A percentile compares a stretch with the other conserved stretches of the same genome.
phyloP scores from a whole-genome alignment of 1,140 invertebrate genomes.

The Antheraea pernyi region DNA sequence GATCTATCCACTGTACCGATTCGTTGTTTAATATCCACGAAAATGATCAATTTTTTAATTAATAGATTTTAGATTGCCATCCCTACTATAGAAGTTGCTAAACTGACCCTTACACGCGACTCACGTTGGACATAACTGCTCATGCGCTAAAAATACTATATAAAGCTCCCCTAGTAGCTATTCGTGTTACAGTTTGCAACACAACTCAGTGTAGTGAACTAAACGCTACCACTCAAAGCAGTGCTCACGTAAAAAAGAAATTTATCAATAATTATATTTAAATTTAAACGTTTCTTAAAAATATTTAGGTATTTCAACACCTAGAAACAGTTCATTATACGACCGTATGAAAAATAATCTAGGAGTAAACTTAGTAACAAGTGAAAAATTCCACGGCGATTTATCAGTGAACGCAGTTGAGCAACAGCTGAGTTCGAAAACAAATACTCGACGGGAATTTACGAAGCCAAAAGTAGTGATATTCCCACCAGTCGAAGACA shows the following conservation, averaged over 20 bases:
- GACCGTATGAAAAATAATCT: conserved; percentile 70
- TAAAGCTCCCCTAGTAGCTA: conserved; percentile 35
- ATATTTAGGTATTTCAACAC: conserved; percentile 18
- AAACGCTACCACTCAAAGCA: conserved; percentile 25
- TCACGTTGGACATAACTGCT: conserved; percentile 25
- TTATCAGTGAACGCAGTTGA: conserved; percentile 44
- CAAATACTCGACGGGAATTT: conserved; percentile 48
- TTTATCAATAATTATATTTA: conserved; percentile 26
- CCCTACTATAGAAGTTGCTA: neutral
- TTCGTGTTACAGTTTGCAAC: conserved; percentile 43
- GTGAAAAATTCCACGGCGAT: conserved; percentile 55
- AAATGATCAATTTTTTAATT: too few relatives aligned
- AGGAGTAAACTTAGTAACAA: conserved; percentile 50
- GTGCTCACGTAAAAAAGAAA: conserved; percentile 43
- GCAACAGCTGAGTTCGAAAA: conserved; percentile 43
- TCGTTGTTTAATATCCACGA: too few relatives aligned
- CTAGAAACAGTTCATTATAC: conserved; percentile 34
- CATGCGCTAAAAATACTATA: conserved; percentile 55
- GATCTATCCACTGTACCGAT: too few relatives aligned
- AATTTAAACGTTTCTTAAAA: neutral
- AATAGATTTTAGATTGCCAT: too few relatives aligned
- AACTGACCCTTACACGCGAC: neutral
- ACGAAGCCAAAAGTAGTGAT: conserved; percentile 71
- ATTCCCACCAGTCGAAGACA: conserved; percentile 72
- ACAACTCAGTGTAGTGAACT: conserved; percentile 34